Evolutionary conservation across 2,113 vertebrate genomes (phyloP).

Genomic region (Cebus imitator): DNA sequence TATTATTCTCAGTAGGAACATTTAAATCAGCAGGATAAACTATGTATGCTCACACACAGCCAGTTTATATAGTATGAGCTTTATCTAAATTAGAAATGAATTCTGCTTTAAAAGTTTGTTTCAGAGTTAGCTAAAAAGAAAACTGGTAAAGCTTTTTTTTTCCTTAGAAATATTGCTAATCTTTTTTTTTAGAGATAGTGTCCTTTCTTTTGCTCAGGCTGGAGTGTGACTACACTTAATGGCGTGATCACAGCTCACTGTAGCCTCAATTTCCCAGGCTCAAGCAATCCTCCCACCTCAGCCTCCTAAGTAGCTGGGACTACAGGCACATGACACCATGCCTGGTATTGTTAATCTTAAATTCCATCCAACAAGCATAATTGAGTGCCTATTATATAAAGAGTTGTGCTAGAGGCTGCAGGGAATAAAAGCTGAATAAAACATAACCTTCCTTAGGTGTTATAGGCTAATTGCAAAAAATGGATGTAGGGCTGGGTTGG

Average conservation of each 20-base stretch:
- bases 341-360: neutral
- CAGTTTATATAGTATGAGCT: neutral
- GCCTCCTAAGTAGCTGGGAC: neutral
- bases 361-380: neutral
- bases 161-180: neutral
- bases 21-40: neutral
- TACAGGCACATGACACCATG: neutral
- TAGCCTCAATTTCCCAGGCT: neutral
- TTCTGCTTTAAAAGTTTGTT: conserved; percentile 23
- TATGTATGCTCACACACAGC: neutral
- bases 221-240: neutral
- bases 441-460: neutral
- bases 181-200: neutral
- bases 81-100: neutral
- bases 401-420: neutral
- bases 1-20: neutral
- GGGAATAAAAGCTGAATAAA: neutral
- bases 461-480: neutral
- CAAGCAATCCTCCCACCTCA: neutral
- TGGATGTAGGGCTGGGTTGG: neutral
- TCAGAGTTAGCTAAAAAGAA: conserved; percentile 3
- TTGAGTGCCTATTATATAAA: neutral
- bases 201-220: neutral
- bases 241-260: neutral
- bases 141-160: neutral